phyloP scores from a whole-genome alignment of 2,113 vertebrate species.

The Apeltes quadracus region DNA sequence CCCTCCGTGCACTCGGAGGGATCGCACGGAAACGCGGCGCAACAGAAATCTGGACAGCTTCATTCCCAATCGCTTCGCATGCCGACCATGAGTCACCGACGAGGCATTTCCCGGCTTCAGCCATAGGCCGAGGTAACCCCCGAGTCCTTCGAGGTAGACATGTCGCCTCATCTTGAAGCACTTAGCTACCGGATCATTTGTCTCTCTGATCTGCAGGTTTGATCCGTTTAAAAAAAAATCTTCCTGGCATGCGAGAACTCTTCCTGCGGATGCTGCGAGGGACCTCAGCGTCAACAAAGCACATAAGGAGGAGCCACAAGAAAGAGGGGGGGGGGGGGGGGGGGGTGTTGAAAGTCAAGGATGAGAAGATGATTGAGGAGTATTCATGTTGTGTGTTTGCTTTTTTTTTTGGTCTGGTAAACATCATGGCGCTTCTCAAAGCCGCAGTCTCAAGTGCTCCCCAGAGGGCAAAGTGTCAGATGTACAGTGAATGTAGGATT shows the following conservation, averaged over 20 bases:
- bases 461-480: conserved; percentile 42
- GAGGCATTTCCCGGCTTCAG: conserved; percentile 67
- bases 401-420: conserved; percentile 48
- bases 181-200: conserved; percentile 73
- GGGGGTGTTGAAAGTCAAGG: conserved; percentile 50
- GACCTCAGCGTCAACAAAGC: conserved; percentile 51
- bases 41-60: conserved; percentile 64
- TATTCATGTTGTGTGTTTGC: conserved; percentile 42
- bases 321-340: conserved; percentile 27
- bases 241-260: conserved; percentile 43
- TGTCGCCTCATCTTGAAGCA: conserved; percentile 74
- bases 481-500: conserved; percentile 19
- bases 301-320: conserved; percentile 51
- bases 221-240: too few species aligned
- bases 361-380: conserved; percentile 44
- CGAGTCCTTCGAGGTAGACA: conserved; percentile 45
- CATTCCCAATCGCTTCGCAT: conserved; percentile 57
- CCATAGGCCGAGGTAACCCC: conserved; percentile 39
- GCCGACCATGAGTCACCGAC: conserved; percentile 71
- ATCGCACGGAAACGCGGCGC: conserved; percentile 58
- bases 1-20: conserved; percentile 57
- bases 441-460: conserved; percentile 18
- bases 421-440: conserved; percentile 35
- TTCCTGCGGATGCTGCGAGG: conserved; percentile 49
- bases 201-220: conserved; percentile 60